Evolutionary conservation across 2,113 vertebrate species (phyloP).

Genomic region (Dromas ardeola): DNA sequence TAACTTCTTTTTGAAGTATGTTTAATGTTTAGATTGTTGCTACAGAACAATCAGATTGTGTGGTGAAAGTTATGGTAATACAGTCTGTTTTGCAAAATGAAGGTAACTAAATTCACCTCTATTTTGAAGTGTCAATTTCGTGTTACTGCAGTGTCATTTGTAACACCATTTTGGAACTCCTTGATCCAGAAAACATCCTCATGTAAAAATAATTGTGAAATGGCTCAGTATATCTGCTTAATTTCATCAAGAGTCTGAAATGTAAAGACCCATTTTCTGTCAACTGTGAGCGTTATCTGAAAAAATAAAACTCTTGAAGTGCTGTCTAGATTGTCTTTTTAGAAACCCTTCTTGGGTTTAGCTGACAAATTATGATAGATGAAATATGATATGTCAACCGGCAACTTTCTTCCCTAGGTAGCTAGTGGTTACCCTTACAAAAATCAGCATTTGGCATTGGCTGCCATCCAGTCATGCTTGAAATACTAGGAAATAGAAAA

Average conservation of each 20-base stretch:
- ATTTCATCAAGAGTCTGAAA: background rate
- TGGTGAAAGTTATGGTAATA: background rate
- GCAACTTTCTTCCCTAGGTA: slow-evolving; percentile 32
- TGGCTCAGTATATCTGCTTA: background rate
- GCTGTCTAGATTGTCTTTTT: slow-evolving; percentile 11
- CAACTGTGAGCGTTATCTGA: background rate
- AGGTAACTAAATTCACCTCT: background rate
- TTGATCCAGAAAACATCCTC: background rate
- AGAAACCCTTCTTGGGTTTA: slow-evolving; percentile 25
- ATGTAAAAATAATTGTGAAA: background rate
- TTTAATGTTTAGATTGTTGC: background rate
- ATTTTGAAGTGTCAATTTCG: background rate
- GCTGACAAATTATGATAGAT: slow-evolving; percentile 56
- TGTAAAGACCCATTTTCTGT: background rate
- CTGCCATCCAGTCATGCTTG: slow-evolving; percentile 26
- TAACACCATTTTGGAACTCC: background rate
- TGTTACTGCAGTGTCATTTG: background rate
- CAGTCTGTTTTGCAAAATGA: background rate
- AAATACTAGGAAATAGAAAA: slow-evolving; percentile 41
- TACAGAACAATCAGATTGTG: background rate
- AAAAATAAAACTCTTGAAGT: background rate
- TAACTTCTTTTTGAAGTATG: background rate
- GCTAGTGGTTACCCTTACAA: slow-evolving; percentile 17
- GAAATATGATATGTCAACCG: slow-evolving; percentile 6
- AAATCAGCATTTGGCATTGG: slow-evolving; percentile 47